Evolutionary conservation across 2,797 vertebrate species (phyloP), one percentile per base, ranked within the genome.

Genomic region (Echiichthys vipera): DNA sequence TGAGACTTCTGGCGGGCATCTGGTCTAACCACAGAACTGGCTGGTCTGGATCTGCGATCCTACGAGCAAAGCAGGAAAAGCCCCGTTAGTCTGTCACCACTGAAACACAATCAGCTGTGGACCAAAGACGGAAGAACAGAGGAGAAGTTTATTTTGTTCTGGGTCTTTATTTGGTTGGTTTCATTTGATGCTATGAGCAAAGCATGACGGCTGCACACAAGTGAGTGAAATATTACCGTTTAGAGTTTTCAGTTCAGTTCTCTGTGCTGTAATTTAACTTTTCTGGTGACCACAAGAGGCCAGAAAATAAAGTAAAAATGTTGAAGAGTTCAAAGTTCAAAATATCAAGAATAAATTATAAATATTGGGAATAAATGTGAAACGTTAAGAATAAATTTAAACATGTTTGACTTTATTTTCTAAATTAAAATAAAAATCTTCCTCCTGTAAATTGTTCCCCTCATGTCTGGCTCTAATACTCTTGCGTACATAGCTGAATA

Each of bases 21-120:
- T 98, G 97, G 84, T 99, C 98, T 73, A 99, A 91, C 98, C 98
- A 99, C 66, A 99, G 91, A 30, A 99, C 98, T 10, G 98, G 98
- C 88, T 99, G 97, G 91, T 99, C 98, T 30, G 98, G 98, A 84
- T 99, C 97, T 0, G 97, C 97, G 47, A 98, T 96, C 95, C 98
- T 99, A 50, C 1, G 32, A 59, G 62, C 14, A 71, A n/a, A n/a
- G n/a, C 18, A 78, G 29, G 63, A 51, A 69, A 68, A 61, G 20
- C 49, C 51, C 14, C 20, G 47, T 88, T 32, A 77, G 45, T 51
- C 11, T 20, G n/a, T 43, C 42, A 42, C 36, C 5, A 2, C 45
- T 34, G 32, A 40, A 51, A 70, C 25, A n/a, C 49, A 63, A 50
- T 72, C 30, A 57, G 50, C 32, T 1, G 0, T 15, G 1, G 9